Evolutionary conservation across 2,113 vertebrate genomes (phyloP).

Genomic region (Brachyhypopomus occidentalis): DNA sequence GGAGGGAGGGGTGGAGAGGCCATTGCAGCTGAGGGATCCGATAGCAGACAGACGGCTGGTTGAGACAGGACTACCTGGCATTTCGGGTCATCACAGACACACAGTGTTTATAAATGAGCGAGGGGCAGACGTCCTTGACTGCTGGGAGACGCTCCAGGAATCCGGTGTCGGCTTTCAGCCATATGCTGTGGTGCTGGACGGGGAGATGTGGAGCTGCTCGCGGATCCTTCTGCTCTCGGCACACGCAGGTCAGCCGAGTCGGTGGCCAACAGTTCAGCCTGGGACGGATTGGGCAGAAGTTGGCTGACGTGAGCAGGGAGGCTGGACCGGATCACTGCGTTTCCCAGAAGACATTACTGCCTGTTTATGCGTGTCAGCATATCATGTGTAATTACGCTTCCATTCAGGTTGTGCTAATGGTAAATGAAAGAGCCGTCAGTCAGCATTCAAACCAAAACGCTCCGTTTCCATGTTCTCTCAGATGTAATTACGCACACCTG

Average conservation of each 20-base stretch:
- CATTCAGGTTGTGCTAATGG: background rate
- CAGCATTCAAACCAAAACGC: too few species aligned
- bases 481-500: too few species aligned
- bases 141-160: conserved; percentile 68
- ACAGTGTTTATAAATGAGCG: conserved; percentile 67
- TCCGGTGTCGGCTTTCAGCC: conserved; percentile 73
- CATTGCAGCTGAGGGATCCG: conserved; percentile 12
- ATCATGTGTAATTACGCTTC: background rate
- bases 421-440: background rate
- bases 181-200: conserved; percentile 63
- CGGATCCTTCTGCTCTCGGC: conserved; percentile 14
- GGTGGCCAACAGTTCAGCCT: conserved; percentile 6
- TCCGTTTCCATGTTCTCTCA: too few species aligned
- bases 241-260: conserved; percentile 18
- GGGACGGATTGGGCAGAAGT: background rate
- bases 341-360: background rate
- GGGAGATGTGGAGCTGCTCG: conserved; percentile 39
- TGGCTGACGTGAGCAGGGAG: background rate
- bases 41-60: conserved; percentile 15
- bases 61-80: conserved; percentile 47
- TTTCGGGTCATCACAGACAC: conserved; percentile 57
- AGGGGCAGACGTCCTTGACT: conserved; percentile 70
- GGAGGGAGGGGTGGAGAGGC: background rate
- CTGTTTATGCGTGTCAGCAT: background rate
- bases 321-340: background rate